Percentiles rank a stretch among this genome's conserved stretches.
These are phyloP conservation scores for Dendrocopos noguchii DNA, from an alignment of 2,113 vertebrate genomes.

Conservation along the genomic window DNA sequence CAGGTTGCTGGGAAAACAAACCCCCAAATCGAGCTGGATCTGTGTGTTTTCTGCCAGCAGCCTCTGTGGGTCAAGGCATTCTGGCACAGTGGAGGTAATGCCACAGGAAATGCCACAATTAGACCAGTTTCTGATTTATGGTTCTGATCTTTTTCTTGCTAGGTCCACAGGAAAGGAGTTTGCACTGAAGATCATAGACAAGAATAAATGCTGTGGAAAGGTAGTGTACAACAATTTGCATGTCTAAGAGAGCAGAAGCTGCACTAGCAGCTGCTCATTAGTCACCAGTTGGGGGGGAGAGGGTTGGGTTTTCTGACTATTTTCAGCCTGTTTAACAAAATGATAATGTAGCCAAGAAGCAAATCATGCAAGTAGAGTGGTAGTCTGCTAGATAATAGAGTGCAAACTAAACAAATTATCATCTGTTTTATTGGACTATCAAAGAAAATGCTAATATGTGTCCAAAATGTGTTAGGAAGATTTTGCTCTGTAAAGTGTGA, in stretches of 20 bases:
- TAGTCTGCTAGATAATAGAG: not conserved
- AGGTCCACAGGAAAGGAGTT: slow-evolving; percentile 96
- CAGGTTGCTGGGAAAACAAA: not conserved
- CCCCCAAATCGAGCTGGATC: not conserved
- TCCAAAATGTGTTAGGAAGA: not conserved
- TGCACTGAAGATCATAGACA: slow-evolving; percentile 98
- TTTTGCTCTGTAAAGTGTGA: not conserved
- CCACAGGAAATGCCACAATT: not conserved
- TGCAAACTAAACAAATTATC: not conserved
- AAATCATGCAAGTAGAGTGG: not conserved
- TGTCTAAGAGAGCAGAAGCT: not conserved
- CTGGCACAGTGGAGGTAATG: not conserved
- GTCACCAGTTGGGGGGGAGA: not conserved
- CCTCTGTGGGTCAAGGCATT: not conserved
- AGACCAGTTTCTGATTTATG: not conserved
- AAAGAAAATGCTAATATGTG: not conserved
- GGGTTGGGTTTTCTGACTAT: slow-evolving; percentile 9
- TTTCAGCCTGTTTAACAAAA: not conserved
- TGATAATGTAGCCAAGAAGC: not conserved
- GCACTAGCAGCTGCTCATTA: slow-evolving; percentile 36
- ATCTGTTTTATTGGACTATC: not conserved
- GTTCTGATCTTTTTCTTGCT: not conserved
- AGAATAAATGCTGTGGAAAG: slow-evolving; percentile 96
- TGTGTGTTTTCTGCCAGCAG: not conserved
- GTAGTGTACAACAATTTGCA: slow-evolving; percentile 68